Evolutionary conservation across 2,888 invertebrate genomes (phyloP).

Genomic region (Aromia moschata): DNA sequence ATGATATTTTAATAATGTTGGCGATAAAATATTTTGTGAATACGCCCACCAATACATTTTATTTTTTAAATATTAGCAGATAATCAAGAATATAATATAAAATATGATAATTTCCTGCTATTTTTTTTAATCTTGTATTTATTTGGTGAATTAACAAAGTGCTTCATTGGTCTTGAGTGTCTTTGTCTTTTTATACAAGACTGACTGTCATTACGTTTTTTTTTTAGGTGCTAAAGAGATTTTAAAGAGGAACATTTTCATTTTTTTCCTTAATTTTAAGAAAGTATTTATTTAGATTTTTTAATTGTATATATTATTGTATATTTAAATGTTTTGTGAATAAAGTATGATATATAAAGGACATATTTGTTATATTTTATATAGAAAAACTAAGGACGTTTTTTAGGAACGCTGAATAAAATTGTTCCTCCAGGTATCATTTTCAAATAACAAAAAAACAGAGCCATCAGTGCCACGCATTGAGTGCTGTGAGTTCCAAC

Average conservation of each 20-base stretch:
- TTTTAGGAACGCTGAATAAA: too few relatives aligned
- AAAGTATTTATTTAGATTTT: conserved; percentile 40
- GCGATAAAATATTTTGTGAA: conserved; percentile 19
- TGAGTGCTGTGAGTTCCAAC: too few relatives aligned
- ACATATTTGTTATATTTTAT: too few relatives aligned
- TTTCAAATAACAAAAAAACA: too few relatives aligned
- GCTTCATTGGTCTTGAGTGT: conserved; percentile 26
- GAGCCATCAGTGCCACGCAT: too few relatives aligned
- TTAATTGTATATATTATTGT: conserved; percentile 36
- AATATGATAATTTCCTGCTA: conserved; percentile 11
- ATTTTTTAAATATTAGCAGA: conserved; percentile 8
- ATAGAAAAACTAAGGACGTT: too few relatives aligned
- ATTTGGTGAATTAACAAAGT: conserved; percentile 21
- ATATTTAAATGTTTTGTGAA: conserved; percentile 37
- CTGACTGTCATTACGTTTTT: conserved; percentile 31
- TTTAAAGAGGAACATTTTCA: conserved; percentile 12
- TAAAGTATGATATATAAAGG: conserved; percentile 22
- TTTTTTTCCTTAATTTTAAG: conserved; percentile 25
- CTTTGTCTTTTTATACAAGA: conserved; percentile 32
- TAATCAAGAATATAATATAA: not conserved
- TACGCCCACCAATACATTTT: conserved; percentile 6
- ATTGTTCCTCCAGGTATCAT: too few relatives aligned
- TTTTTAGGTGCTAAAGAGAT: conserved; percentile 32
- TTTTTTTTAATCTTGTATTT: conserved; percentile 16
- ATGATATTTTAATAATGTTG: conserved; percentile 2